These are phyloP conservation scores for Porites cylindrica DNA, from an alignment of 92 coral and sea anemone genomes.

Conservation along the genomic window DNA sequence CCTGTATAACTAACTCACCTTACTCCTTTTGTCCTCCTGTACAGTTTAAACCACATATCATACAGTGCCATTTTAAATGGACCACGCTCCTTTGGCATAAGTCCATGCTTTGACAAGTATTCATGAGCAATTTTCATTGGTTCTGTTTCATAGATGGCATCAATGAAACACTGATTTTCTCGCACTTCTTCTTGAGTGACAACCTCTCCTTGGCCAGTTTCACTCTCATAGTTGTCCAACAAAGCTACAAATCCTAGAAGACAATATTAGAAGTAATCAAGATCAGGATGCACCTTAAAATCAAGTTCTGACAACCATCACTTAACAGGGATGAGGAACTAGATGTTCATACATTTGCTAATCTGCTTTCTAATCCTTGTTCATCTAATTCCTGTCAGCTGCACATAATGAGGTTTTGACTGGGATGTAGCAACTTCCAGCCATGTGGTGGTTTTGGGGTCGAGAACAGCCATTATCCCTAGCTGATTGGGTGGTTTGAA, in stretches of 20 bases:
- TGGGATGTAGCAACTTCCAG: too few species aligned
- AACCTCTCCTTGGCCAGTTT: slow-evolving; percentile 86
- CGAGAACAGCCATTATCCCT: too few species aligned
- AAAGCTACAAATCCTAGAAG: slow-evolving; percentile 87
- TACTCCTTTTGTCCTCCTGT: slow-evolving; percentile 85
- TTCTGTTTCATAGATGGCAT: slow-evolving; percentile 88
- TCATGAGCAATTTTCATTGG: slow-evolving; percentile 94
- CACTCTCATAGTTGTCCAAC: slow-evolving; percentile 94
- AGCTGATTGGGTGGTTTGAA: too few species aligned
- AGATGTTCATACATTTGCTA: too few species aligned
- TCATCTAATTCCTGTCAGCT: too few species aligned
- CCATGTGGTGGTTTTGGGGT: too few species aligned
- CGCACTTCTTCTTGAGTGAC: slow-evolving; percentile 88
- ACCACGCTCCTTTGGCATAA: slow-evolving; percentile 69
- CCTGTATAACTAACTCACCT: slow-evolving; percentile 39
- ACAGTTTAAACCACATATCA: slow-evolving; percentile 92
- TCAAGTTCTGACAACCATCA: too few species aligned
- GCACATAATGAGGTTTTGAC: too few species aligned
- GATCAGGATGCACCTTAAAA: too few species aligned
- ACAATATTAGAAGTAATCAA: background rate
- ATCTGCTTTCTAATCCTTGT: too few species aligned
- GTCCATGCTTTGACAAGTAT: slow-evolving; percentile 70
- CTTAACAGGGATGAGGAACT: too few species aligned
- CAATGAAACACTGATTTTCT: slow-evolving; percentile 93
- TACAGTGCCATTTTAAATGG: slow-evolving; percentile 82